Evolutionary conservation across 2,113 vertebrate genomes (phyloP).

Genomic region (Trichechus manatus): DNA sequence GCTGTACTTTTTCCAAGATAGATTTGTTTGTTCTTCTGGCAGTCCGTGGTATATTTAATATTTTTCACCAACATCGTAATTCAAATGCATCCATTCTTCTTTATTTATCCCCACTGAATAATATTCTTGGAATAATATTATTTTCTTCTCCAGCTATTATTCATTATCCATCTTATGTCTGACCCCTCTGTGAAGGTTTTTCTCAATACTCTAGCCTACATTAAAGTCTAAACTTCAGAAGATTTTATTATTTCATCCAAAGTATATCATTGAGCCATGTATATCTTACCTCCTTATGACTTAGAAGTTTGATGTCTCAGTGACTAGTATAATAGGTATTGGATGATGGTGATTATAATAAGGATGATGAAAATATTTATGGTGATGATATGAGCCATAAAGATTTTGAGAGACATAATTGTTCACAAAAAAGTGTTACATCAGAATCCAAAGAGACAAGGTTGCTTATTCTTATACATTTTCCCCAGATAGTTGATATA

Average conservation of each 20-base stretch:
- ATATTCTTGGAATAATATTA: not conserved
- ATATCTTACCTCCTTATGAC: not conserved
- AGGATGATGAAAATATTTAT: not conserved
- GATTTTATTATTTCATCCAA: not conserved
- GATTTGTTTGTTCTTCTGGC: too few relatives aligned
- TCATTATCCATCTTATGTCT: not conserved
- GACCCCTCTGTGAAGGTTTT: not conserved
- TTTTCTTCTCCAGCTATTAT: not conserved
- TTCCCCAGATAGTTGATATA: not conserved
- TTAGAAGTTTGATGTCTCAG: not conserved
- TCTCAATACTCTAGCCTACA: not conserved
- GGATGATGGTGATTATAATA: not conserved
- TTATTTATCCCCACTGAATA: not conserved
- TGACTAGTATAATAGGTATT: not conserved
- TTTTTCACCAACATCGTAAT: too few relatives aligned
- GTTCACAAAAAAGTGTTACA: not conserved
- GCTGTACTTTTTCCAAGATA: too few relatives aligned
- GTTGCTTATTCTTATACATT: not conserved
- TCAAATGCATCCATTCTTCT: too few relatives aligned
- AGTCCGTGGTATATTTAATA: too few relatives aligned
- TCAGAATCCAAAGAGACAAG: not conserved
- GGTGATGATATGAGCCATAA: not conserved
- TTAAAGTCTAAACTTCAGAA: not conserved
- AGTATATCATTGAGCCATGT: not conserved
- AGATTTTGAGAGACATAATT: not conserved